These are phyloP conservation scores for Luperina nickerlii DNA, from an alignment of 2,888 invertebrate genomes.

Conservation along the genomic window DNA sequence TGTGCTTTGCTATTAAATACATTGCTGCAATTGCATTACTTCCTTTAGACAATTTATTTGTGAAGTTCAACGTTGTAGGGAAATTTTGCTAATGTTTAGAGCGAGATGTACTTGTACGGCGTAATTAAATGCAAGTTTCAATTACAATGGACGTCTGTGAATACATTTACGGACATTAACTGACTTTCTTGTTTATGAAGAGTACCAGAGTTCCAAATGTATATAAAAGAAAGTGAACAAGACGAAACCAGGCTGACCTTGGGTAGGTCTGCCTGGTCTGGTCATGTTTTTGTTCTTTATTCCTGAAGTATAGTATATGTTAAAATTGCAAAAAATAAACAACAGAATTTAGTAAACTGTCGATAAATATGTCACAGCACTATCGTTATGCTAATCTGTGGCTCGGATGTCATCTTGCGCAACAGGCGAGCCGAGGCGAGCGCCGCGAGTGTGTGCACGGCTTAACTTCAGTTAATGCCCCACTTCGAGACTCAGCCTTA, in stretches of 20 bases:
- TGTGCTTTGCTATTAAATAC: constrained; percentile 77
- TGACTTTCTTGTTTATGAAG: neutral
- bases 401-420: constrained; percentile 89
- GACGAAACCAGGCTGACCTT: neutral
- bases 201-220: neutral
- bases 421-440: constrained; percentile 84
- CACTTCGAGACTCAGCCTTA: constrained; percentile 77
- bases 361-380: constrained; percentile 72
- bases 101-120: constrained; percentile 21
- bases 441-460: constrained; percentile 81
- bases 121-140: constrained; percentile 42
- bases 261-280: neutral
- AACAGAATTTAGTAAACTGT: constrained; percentile 34
- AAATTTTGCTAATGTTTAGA: constrained; percentile 55
- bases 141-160: constrained; percentile 27
- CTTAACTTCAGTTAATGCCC: constrained; percentile 83
- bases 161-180: constrained; percentile 1
- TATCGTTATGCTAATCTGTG: constrained; percentile 87
- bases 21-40: constrained; percentile 78
- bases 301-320: neutral
- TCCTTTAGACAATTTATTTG: constrained; percentile 73
- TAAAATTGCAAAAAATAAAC: neutral
- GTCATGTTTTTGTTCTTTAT: neutral
- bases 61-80: constrained; percentile 49
- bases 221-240: neutral